Percentiles rank a stretch among this genome's conserved stretches.
phyloP scores from a whole-genome alignment of 1,140 invertebrate species.

The Paraescarpia echinospica region DNA sequence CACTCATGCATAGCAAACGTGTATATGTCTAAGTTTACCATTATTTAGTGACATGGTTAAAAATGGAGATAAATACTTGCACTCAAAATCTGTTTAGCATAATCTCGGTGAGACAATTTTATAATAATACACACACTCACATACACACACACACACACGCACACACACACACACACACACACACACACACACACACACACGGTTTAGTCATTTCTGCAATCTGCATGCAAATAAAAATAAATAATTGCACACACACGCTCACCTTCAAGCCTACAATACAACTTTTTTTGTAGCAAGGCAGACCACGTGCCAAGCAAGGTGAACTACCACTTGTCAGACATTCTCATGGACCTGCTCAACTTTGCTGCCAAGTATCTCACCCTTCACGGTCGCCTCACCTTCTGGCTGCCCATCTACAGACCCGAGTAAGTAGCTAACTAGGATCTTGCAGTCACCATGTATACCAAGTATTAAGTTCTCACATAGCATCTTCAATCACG shows the following conservation, averaged over 20 bases:
- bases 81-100: too few species aligned
- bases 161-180: neutral
- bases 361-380: conserved; percentile 79
- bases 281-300: conserved; percentile 60
- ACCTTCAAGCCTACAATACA: neutral
- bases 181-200: neutral
- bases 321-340: conserved; percentile 78
- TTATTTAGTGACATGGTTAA: too few species aligned
- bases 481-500: too few species aligned
- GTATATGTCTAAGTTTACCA: too few species aligned
- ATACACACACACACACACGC: neutral
- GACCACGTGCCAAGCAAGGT: conserved; percentile 84
- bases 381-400: conserved; percentile 78
- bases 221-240: too few species aligned
- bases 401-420: conserved; percentile 83
- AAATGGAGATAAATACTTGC: too few species aligned
- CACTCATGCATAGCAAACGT: too few species aligned
- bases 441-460: neutral
- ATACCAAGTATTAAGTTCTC: too few species aligned
- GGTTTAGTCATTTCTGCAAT: too few species aligned
- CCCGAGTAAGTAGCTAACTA: neutral
- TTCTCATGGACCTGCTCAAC: conserved; percentile 80
- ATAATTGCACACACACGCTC: too few species aligned
- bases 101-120: neutral
- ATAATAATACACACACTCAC: too few species aligned